Conservation (phyloP, 1,140 invertebrate genomes). For the Stegodyphus mimosarum region DNA sequence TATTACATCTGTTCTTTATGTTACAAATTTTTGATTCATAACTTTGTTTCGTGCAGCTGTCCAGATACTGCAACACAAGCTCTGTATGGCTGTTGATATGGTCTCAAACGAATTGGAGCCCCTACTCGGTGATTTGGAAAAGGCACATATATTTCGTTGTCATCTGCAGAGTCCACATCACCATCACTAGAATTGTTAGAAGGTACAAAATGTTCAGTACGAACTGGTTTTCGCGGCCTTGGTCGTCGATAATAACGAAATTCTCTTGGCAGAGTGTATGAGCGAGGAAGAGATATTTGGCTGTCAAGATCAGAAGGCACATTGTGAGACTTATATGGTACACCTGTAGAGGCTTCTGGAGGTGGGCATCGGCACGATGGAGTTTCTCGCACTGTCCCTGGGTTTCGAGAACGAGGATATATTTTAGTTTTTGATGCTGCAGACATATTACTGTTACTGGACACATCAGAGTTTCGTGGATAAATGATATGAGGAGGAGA, state of each 20-base stretch:
- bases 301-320: conserved; percentile 80
- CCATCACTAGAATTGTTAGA: conserved; percentile 88
- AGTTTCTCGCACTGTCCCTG: conserved; percentile 36
- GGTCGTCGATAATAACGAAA: conserved; percentile 80
- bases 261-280: conserved; percentile 84
- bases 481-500: conserved; percentile 42
- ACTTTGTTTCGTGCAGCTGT: conserved; percentile 56
- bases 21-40: conserved; percentile 36
- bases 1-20: conserved; percentile 3
- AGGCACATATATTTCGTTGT: conserved; percentile 57
- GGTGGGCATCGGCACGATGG: conserved; percentile 38
- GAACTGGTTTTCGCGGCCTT: conserved; percentile 71
- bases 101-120: conserved; percentile 47
- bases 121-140: conserved; percentile 39
- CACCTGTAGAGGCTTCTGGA: conserved; percentile 62
- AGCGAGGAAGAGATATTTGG: conserved; percentile 82
- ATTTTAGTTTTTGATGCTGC: conserved; percentile 54
- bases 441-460: conserved; percentile 59
- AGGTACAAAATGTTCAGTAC: conserved; percentile 76
- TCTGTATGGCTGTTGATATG: conserved; percentile 52
- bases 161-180: conserved; percentile 69
- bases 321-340: conserved; percentile 71
- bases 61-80: conserved; percentile 49
- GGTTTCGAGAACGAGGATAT: conserved; percentile 43
- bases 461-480: conserved; percentile 55